A percentile compares a stretch with the other conserved stretches of the same genome.
These are phyloP conservation scores for Anorthoa munda DNA, from an alignment of 2,888 invertebrate species.

Conservation along the genomic window DNA sequence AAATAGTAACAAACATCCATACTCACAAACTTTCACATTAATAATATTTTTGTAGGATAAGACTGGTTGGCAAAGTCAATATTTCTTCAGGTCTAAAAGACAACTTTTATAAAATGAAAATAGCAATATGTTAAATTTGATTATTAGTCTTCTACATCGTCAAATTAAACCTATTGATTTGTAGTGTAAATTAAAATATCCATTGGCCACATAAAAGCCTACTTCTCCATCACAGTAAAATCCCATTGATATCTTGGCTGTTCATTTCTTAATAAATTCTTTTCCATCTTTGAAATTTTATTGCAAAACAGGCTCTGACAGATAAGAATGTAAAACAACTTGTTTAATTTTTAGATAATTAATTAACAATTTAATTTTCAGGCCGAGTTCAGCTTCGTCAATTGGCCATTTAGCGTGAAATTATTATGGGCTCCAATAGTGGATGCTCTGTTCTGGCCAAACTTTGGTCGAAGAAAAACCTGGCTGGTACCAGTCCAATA, in stretches of 20 bases:
- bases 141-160: too few relatives aligned
- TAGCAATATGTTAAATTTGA: too few relatives aligned
- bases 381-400: conserved; percentile 98
- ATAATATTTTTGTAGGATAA: too few relatives aligned
- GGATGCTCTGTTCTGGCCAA: conserved; percentile 96
- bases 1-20: too few relatives aligned
- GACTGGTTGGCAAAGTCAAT: background rate
- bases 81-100: background rate
- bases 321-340: background rate
- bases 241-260: background rate
- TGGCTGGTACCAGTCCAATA: conserved; percentile 99
- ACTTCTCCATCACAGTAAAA: background rate
- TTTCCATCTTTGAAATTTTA: background rate
- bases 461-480: conserved; percentile 98
- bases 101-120: background rate
- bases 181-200: too few relatives aligned
- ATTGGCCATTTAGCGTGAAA: conserved; percentile 98
- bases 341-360: conserved; percentile 21
- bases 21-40: too few relatives aligned
- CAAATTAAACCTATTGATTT: too few relatives aligned
- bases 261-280: background rate
- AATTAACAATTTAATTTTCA: conserved; percentile 78
- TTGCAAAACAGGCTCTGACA: background rate
- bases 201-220: background rate
- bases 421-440: conserved; percentile 99